phyloP scores from a whole-genome alignment of 2,113 vertebrate genomes.

The Myanophis thanlyinensis region DNA sequence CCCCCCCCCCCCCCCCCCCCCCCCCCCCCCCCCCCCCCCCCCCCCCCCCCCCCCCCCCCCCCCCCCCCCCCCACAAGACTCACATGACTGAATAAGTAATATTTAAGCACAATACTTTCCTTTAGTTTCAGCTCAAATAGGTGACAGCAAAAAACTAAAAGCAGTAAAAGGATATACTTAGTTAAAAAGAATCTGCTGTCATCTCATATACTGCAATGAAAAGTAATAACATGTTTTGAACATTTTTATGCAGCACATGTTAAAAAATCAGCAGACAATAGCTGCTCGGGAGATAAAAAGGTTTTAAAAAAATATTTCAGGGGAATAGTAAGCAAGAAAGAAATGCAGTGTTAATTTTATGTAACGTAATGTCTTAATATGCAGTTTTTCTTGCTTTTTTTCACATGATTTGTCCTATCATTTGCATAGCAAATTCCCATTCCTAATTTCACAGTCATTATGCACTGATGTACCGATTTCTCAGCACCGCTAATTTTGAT shows the following conservation, averaged over 20 bases:
- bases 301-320: conserved; percentile 57
- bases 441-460: conserved; percentile 99
- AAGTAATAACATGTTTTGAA: conserved; percentile 82
- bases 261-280: conserved; percentile 72
- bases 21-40: no score
- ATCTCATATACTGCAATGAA: conserved; percentile 75
- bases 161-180: conserved; percentile 77
- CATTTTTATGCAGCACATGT: conserved; percentile 67
- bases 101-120: conserved; percentile 75
- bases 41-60: no score
- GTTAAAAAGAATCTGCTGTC: conserved; percentile 77
- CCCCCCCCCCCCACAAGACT: no score
- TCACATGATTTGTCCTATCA: conserved; percentile 92
- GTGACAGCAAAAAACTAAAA: conserved; percentile 75
- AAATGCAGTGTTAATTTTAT: conserved; percentile 87
- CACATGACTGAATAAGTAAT: conserved; percentile 68
- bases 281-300: conserved; percentile 78
- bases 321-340: conserved; percentile 76
- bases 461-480: conserved; percentile 94
- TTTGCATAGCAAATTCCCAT: conserved; percentile 89
- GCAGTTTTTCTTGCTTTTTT: conserved; percentile 92
- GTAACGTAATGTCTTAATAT: conserved; percentile 90
- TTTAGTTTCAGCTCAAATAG: conserved; percentile 76
- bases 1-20: no score
- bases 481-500: conserved; percentile 98